Conservation (phyloP, 2,797 vertebrate genomes). For the Chiroxiphia lanceolata region DNA sequence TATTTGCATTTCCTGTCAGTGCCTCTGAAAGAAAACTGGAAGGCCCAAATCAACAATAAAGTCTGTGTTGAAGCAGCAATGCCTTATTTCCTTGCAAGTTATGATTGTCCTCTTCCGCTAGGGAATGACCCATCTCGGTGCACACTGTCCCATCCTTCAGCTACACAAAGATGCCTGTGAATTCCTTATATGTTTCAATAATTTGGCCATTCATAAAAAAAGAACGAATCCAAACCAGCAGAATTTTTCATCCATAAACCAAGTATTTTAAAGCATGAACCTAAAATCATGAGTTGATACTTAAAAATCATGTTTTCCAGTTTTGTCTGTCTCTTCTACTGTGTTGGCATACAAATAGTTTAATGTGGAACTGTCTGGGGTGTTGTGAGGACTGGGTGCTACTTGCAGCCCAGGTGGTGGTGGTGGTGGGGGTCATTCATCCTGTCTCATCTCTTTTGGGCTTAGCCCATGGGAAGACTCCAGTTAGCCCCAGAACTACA, state of each 20-base stretch:
- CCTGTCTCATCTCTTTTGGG: background rate
- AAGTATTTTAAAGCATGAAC: background rate
- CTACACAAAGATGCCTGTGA: background rate
- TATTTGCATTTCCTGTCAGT: background rate
- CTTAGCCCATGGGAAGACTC: background rate
- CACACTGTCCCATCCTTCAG: background rate
- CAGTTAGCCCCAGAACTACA: background rate
- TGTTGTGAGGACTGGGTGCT: background rate
- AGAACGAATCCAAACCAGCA: fast-evolving
- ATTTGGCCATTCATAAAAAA: background rate
- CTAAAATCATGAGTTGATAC: background rate
- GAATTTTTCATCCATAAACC: background rate
- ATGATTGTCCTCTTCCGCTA: background rate
- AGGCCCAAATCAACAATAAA: background rate
- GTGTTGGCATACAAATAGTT: fast-evolving
- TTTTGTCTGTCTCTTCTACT: background rate
- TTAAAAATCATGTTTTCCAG: background rate
- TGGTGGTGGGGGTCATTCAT: background rate
- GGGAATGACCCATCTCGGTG: background rate
- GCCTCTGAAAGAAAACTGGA: background rate
- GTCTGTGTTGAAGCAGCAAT: background rate
- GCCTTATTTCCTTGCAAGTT: background rate
- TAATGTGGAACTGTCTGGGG: background rate
- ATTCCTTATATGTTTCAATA: background rate
- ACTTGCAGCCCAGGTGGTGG: background rate